A percentile compares a stretch with the other conserved stretches of the same genome.
Evolutionary conservation across 2,888 invertebrate genomes (phyloP).

Genomic region (Dichetophora obliterata): DNA sequence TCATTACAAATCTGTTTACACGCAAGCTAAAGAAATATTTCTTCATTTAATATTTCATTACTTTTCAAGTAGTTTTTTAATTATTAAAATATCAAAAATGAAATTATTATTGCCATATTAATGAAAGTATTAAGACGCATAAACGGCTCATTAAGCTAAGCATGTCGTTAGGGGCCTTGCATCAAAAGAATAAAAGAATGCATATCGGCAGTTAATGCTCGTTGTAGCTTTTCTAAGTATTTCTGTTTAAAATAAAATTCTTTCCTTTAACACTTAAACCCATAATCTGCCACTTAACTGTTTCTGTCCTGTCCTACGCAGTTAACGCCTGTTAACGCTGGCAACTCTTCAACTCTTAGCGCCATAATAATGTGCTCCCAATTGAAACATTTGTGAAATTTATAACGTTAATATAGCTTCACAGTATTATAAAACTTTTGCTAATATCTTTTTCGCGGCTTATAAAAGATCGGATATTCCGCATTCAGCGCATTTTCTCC

Average conservation of each 20-base stretch:
- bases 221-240: no score
- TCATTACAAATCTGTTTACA: no score
- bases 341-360: not conserved
- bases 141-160: conserved; percentile 15
- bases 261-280: no score
- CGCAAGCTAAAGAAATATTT: not conserved
- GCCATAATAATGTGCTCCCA: not conserved
- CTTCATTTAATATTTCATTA: no score
- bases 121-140: conserved; percentile 22
- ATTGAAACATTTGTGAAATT: not conserved
- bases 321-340: not conserved
- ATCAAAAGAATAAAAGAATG: no score
- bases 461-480: not conserved
- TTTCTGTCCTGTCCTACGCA: not conserved
- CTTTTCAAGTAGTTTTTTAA: not conserved
- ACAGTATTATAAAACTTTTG: conserved; percentile 3
- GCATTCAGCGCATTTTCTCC: no score
- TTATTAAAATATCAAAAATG: not conserved
- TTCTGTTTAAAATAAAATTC: no score
- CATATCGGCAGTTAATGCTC: no score
- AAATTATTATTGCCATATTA: conserved; percentile 25
- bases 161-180: no score
- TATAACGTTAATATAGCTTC: not conserved
- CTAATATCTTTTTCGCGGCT: not conserved
- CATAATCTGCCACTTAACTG: no score